Evolutionary conservation across 2,113 vertebrate genomes (phyloP), one percentile per base, ranked within the genome.

Genomic region (Emydocephalus ijimae): DNA sequence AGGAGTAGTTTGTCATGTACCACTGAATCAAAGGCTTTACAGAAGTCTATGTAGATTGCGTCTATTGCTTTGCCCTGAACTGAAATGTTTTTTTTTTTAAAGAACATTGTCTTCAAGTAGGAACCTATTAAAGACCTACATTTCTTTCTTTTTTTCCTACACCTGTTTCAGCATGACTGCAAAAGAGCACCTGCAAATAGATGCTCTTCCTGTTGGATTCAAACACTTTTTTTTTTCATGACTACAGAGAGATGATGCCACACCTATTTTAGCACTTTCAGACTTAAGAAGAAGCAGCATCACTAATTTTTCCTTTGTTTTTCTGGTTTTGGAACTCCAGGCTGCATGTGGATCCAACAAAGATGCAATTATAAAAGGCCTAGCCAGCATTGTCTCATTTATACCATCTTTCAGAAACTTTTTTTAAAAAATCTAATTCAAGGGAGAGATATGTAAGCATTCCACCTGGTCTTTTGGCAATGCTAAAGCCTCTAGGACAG

Each of bases 221-320:
- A 29, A 0, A 8, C 90, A 1, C n/a, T 57, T 92, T 91, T 57
- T 92, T 91, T 93, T 85, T 64, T 11, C 85, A 87, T 93, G 54
- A 93, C 95, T 94, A 89, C 94, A 94, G 95, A 96, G 93, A 95
- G 94, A 94, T 56, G 94, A 85, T 94, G 92, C 88, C 90, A 93
- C 86, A 94, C 85, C 90, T 94, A 89, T 93, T 57, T 93, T 91
- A 0, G 34, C 43, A 61, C 88, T 95, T 81, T 45, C 93, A 96
- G 52, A 95, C 93, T 95, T 92, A 89, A 94, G 95, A 92, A 93
- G 55, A 96, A 95, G 91, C 48, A 94, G 85, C 15, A 92, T 48
- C 93, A 54, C 26, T 64, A 92, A 89, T 94, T 93, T 50, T 69
- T 0, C 0, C 85, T 94, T 5, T 0, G 86, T 56, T 59, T 81